Percentiles rank a stretch among this genome's conserved stretches.
Conservation (phyloP, 2,113 vertebrate species). For the Centropus unirufus region DNA sequence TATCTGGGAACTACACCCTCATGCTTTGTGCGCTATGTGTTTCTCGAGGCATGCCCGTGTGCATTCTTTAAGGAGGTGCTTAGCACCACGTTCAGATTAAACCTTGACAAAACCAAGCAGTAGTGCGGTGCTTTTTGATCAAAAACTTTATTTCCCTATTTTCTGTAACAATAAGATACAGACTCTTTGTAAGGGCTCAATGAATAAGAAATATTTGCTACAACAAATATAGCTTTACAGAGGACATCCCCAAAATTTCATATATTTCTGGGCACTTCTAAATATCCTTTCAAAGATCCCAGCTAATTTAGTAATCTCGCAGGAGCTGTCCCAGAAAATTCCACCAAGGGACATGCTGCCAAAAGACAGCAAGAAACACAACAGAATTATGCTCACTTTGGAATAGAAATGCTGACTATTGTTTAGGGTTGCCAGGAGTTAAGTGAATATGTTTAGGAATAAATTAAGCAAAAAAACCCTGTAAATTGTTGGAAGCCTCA, state of each 20-base stretch:
- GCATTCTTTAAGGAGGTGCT: slow-evolving; percentile 10
- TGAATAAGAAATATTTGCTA: not conserved
- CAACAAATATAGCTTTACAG: not conserved
- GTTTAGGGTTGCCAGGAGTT: not conserved
- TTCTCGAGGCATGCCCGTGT: not conserved
- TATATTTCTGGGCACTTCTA: not conserved
- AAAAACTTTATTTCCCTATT: not conserved
- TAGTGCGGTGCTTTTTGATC: not conserved
- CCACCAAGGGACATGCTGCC: not conserved
- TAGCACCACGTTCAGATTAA: not conserved
- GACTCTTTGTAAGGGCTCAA: not conserved
- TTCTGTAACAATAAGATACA: not conserved
- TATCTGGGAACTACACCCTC: not conserved
- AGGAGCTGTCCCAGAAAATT: not conserved
- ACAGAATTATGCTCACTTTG: not conserved
- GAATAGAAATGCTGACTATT: slow-evolving; percentile 32
- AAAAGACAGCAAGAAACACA: slow-evolving; percentile 5
- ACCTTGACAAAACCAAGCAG: not conserved
- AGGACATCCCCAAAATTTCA: not conserved
- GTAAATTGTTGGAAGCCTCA: slow-evolving; percentile 5
- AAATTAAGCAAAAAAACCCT: not conserved
- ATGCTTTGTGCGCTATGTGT: not conserved
- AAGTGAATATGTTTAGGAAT: not conserved
- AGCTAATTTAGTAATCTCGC: not conserved
- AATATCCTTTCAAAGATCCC: not conserved